Percentiles rank a stretch among this genome's conserved stretches.
phyloP scores from a whole-genome alignment of 2,797 vertebrate species.

The Hyperoplus immaculatus region DNA sequence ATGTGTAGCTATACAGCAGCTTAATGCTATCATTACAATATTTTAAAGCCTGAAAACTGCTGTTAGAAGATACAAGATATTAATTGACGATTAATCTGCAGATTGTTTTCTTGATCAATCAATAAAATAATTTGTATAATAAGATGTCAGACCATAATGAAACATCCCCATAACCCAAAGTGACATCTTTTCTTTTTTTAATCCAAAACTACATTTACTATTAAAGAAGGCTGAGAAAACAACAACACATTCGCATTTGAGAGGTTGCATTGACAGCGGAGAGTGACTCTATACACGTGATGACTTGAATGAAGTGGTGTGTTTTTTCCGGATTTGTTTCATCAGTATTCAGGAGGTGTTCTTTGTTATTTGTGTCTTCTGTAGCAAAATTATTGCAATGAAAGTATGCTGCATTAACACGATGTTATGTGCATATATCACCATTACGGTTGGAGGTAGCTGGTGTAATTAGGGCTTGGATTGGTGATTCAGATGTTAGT shows the following conservation, averaged over 20 bases:
- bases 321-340: constrained; percentile 43
- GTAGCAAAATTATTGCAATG: constrained; percentile 18
- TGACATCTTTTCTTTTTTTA: not conserved
- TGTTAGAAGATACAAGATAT: too few relatives aligned
- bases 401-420: constrained; percentile 9
- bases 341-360: constrained; percentile 66
- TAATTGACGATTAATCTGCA: not conserved
- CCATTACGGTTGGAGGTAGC: constrained; percentile 20
- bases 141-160: not conserved
- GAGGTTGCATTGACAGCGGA: constrained; percentile 15
- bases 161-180: not conserved
- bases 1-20: not conserved
- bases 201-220: not conserved
- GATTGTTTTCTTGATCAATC: not conserved
- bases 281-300: too few relatives aligned
- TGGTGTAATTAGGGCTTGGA: constrained; percentile 12
- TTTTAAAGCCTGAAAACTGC: not conserved
- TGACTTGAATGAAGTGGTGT: too few relatives aligned
- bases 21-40: not conserved
- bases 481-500: constrained; percentile 26
- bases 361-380: constrained; percentile 31
- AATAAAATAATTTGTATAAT: not conserved
- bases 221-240: not conserved
- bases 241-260: not conserved
- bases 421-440: constrained; percentile 4